Conservation (phyloP, 2,888 invertebrate genomes). For the Argyresthia goedartella region DNA sequence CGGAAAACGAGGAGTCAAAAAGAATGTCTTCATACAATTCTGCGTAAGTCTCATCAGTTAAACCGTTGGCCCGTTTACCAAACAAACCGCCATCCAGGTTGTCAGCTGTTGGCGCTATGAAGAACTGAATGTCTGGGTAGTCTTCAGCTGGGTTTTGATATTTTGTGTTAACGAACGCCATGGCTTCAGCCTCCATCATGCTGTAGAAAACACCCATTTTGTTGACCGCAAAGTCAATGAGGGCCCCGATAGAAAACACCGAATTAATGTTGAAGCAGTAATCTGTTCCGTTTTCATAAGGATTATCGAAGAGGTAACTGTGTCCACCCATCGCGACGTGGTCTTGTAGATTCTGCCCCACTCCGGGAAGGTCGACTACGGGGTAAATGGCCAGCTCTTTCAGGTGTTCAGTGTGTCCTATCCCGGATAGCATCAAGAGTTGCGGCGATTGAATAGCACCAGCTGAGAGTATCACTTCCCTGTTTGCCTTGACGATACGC, state of each 20-base stretch:
- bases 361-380: slow-evolving; percentile 75
- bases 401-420: slow-evolving; percentile 78
- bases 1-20: slow-evolving; percentile 76
- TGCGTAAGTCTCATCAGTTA: slow-evolving; percentile 76
- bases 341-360: slow-evolving; percentile 86
- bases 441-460: slow-evolving; percentile 90
- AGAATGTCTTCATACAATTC: slow-evolving; percentile 78
- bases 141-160: slow-evolving; percentile 75
- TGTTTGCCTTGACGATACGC: slow-evolving; percentile 71
- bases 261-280: slow-evolving; percentile 79
- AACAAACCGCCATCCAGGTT: slow-evolving; percentile 84
- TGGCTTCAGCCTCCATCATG: slow-evolving; percentile 82
- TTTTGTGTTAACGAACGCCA: slow-evolving; percentile 83
- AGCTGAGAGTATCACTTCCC: slow-evolving; percentile 88
- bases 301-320: slow-evolving; percentile 78
- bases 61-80: slow-evolving; percentile 76
- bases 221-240: slow-evolving; percentile 73
- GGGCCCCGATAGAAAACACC: slow-evolving; percentile 70
- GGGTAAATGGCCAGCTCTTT: slow-evolving; percentile 72
- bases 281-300: slow-evolving; percentile 64
- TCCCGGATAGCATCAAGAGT: slow-evolving; percentile 87
- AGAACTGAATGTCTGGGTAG: slow-evolving; percentile 85
- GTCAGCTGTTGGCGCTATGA: slow-evolving; percentile 81
- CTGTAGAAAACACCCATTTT: slow-evolving; percentile 78
- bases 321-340: slow-evolving; percentile 86